Base-by-base conservation (phyloP, 2,797 vertebrate species). In the Crax fasciolata region DNA sequence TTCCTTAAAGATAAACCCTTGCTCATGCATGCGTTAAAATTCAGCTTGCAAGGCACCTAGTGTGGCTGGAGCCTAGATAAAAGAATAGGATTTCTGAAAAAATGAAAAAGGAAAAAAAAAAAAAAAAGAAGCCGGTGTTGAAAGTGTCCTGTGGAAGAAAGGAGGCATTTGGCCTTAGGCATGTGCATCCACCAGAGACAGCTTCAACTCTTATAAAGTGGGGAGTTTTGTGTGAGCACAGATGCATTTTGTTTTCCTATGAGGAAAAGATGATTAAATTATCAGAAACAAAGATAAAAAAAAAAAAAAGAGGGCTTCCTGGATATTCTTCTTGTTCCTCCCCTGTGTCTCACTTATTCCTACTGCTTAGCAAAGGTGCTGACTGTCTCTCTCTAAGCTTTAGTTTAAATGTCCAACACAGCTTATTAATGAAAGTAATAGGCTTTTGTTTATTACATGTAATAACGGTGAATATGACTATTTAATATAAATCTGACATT, bases 401-500 rank as follows among this genome's bases (percentile, higher is more conserved):
- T 95, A 94, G 93, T 97, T 98, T 98, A 98, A 98, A 98, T 98
- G 98, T 98, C 98, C 97, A 97, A 98, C 97, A 76, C 96, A 19
- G 58, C 97, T 98, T 97, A 97, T 98, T 98, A 97, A 98, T 97
- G 94, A 98, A 98, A 98, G 95, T 97, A 97, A 98, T 96, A 96
- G 98, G 97, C 97, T 96, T 97, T 97, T 98, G 97, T 98, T 98
- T 98, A 98, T 98, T 98, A 96, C 96, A 91, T 97, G 97, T 98
- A 98, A 98, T 97, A 97, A 97, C 97, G 97, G 97, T 97, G 97
- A 98, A 98, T 98, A 98, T 98, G 98, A 96, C 97, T 98, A 98
- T 98, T 99, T 99, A 98, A 98, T 98, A 98, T 98, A 98, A 98
- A 98, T 97, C 97, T 99, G 98, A 98, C 98, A 99, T 98, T 98